Conservation (phyloP, 2,797 vertebrate genomes). For the Champsocephalus gunnari region DNA sequence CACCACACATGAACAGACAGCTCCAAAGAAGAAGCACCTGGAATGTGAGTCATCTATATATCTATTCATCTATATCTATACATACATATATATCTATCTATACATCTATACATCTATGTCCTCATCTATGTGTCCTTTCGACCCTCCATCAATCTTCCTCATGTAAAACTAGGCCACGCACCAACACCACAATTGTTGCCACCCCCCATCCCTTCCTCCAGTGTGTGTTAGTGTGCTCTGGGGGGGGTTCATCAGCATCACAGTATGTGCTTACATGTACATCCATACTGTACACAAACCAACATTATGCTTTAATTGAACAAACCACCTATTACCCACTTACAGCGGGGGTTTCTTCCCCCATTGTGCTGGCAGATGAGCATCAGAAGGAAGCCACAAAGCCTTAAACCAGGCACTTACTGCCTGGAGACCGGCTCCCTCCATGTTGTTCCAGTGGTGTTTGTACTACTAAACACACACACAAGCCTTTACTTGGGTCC, state of each 20-base stretch:
- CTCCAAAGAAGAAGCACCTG: slow-evolving; percentile 99
- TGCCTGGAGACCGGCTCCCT: slow-evolving; percentile 15
- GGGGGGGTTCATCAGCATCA: neutral
- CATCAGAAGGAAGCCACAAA: slow-evolving; percentile 18
- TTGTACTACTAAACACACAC: slow-evolving; percentile 21
- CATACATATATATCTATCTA: slow-evolving; percentile 18
- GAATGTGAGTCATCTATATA: slow-evolving; percentile 91
- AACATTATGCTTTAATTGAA: slow-evolving; percentile 13
- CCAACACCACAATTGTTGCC: slow-evolving; percentile 42
- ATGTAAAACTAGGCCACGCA: slow-evolving; percentile 56
- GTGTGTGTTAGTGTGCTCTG: slow-evolving; percentile 25
- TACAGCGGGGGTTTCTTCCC: slow-evolving; percentile 8
- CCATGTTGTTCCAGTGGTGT: slow-evolving; percentile 28
- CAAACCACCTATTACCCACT: slow-evolving; percentile 8
- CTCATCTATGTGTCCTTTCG: slow-evolving; percentile 26
- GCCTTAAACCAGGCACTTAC: slow-evolving; percentile 10
- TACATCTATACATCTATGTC: neutral
- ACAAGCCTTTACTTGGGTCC: neutral
- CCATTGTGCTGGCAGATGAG: neutral
- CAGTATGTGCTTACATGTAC: slow-evolving; percentile 6
- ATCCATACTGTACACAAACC: neutral
- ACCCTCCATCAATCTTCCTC: slow-evolving; percentile 42
- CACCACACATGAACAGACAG: slow-evolving; percentile 98
- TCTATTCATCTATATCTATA: slow-evolving; percentile 21
- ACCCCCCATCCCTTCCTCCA: slow-evolving; percentile 35